Percentiles rank a stretch among this genome's conserved stretches.
These are phyloP conservation scores for Syndactyla subalaris DNA, from an alignment of 2,797 vertebrate genomes.

Conservation along the genomic window DNA sequence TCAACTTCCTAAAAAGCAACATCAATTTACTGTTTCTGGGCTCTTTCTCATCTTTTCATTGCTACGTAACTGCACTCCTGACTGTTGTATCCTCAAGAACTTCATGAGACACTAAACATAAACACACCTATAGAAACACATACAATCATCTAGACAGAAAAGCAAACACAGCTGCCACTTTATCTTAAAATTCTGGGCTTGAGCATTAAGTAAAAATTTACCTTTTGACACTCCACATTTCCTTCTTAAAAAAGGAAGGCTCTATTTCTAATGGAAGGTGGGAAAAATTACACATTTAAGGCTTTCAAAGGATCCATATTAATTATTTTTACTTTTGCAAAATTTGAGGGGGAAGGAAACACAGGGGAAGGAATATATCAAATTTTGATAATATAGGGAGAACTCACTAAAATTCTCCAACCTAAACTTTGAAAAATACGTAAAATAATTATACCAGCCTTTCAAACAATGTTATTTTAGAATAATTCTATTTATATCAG, in stretches of 20 bases:
- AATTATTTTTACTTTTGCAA: not conserved
- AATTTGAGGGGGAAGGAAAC: not conserved
- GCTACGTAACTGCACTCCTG: not conserved
- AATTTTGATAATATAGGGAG: rapidly evolving
- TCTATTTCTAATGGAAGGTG: not conserved
- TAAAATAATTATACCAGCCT: not conserved
- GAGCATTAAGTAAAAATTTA: not conserved
- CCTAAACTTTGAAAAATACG: not conserved
- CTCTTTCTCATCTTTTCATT: not conserved
- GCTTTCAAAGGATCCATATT: not conserved
- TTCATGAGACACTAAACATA: not conserved
- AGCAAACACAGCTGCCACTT: not conserved
- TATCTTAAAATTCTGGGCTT: not conserved
- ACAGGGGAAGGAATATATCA: not conserved
- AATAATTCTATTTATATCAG: not conserved
- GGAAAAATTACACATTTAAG: not conserved
- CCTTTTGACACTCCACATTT: not conserved
- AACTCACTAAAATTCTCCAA: not conserved
- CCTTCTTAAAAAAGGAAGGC: not conserved
- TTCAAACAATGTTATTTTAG: not conserved
- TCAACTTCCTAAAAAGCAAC: not conserved
- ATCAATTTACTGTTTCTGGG: not conserved
- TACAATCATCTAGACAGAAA: not conserved
- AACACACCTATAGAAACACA: not conserved
- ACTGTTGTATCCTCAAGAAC: not conserved